Conservation (phyloP, 2,888 invertebrate genomes). For the Rhagonycha lutea region DNA sequence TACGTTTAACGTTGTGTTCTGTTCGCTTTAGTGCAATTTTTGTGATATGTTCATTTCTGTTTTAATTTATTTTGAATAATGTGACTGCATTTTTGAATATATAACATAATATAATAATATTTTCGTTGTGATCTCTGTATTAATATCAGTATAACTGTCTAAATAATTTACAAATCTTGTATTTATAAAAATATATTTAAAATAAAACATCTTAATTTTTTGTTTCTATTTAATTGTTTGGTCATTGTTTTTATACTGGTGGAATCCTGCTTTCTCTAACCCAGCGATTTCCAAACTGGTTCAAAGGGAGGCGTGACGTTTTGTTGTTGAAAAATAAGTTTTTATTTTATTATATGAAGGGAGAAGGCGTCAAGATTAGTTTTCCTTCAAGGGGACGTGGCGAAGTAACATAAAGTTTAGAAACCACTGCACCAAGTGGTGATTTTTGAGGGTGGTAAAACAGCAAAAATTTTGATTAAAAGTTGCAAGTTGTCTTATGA, state of each 20-base stretch:
- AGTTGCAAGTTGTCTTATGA: no score
- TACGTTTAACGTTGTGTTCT: neutral
- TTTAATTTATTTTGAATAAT: neutral
- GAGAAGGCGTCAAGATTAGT: no score
- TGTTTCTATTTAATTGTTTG: neutral
- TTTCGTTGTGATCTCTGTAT: neutral
- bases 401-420: no score
- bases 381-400: no score
- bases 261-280: no score
- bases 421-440: no score
- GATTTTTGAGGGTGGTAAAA: no score
- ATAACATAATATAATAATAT: neutral
- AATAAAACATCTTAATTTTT: neutral
- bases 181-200: neutral
- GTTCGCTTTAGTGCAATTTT: neutral
- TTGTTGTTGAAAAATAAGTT: no score
- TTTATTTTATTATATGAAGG: no score
- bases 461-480: no score
- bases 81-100: neutral
- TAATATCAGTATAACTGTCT: neutral
- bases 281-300: no score
- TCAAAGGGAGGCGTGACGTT: no score
- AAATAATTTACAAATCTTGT: neutral
- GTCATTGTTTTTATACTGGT: neutral
- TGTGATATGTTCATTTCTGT: slow-evolving; percentile 1